Evolutionary conservation across 2,888 invertebrate genomes (phyloP).

Genomic region (Megaustenia siamemsis): DNA sequence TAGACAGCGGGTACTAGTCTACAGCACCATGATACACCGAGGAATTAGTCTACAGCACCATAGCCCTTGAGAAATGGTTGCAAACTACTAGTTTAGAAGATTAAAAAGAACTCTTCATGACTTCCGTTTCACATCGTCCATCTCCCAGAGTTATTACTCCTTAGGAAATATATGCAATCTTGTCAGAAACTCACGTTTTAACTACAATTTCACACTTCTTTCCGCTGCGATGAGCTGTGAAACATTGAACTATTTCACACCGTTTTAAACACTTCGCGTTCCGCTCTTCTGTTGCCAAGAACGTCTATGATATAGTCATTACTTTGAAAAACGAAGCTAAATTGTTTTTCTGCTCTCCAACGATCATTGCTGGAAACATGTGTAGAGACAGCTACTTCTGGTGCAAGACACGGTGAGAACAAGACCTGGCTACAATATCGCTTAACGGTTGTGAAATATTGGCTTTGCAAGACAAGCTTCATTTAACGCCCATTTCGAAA

Average conservation of each 20-base stretch:
- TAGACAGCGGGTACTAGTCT: too few relatives aligned
- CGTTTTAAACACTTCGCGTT: background rate
- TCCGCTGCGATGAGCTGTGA: constrained; percentile 5
- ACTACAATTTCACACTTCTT: constrained; percentile 12
- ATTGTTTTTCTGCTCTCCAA: background rate
- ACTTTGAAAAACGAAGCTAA: background rate
- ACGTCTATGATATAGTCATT: constrained; percentile 1
- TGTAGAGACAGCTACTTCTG: background rate
- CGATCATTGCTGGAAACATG: background rate
- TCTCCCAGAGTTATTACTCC: background rate
- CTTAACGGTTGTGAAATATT: constrained; percentile 27
- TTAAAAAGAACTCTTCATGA: background rate
- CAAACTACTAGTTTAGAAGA: too few relatives aligned
- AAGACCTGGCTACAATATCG: background rate
- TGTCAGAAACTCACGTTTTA: background rate
- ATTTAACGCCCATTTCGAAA: constrained; percentile 2
- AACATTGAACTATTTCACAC: background rate
- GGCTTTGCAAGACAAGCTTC: background rate
- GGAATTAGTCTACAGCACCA: too few relatives aligned
- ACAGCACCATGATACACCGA: too few relatives aligned
- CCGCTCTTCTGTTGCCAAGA: background rate
- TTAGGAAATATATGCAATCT: background rate
- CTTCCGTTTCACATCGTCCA: background rate
- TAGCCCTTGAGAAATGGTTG: too few relatives aligned
- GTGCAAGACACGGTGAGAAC: background rate